These are phyloP conservation scores for Panorpa germanica DNA, from an alignment of 2,888 invertebrate species.

Conservation along the genomic window DNA sequence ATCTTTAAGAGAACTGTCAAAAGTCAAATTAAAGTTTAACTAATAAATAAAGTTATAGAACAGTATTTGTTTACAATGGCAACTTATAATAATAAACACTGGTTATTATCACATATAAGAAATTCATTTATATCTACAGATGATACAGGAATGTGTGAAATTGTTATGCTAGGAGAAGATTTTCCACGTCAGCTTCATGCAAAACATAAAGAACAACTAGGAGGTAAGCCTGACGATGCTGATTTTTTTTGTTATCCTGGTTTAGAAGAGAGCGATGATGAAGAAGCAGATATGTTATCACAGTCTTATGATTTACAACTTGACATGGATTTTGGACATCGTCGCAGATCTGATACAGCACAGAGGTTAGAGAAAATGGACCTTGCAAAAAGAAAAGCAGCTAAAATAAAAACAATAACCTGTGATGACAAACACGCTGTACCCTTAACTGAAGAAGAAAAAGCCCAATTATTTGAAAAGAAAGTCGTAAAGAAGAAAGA, in stretches of 20 bases:
- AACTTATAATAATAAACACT: conserved; percentile 82
- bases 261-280: conserved; percentile 58
- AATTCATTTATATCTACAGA: conserved; percentile 92
- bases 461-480: conserved; percentile 36
- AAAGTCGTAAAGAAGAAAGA: conserved; percentile 17
- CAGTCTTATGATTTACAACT: conserved; percentile 66
- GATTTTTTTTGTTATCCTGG: conserved; percentile 53
- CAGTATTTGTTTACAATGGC: conserved; percentile 42
- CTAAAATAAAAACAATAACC: conserved; percentile 56
- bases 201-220: conserved; percentile 18
- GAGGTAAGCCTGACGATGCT: conserved; percentile 26
- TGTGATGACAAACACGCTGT: conserved; percentile 38
- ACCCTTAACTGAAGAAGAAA: conserved; percentile 33
- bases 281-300: conserved; percentile 43
- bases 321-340: conserved; percentile 39
- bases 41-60: background rate
- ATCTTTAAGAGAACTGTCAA: too few species aligned
- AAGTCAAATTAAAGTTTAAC: too few species aligned
- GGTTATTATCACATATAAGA: conserved; percentile 80
- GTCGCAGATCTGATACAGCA: conserved; percentile 73
- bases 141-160: conserved; percentile 87
- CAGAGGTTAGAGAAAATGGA: conserved; percentile 79
- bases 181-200: conserved; percentile 41
- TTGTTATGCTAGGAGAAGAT: conserved; percentile 75
- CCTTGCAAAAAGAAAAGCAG: conserved; percentile 60